phyloP scores from a whole-genome alignment of 2,113 vertebrate genomes.

The Centropus unirufus region DNA sequence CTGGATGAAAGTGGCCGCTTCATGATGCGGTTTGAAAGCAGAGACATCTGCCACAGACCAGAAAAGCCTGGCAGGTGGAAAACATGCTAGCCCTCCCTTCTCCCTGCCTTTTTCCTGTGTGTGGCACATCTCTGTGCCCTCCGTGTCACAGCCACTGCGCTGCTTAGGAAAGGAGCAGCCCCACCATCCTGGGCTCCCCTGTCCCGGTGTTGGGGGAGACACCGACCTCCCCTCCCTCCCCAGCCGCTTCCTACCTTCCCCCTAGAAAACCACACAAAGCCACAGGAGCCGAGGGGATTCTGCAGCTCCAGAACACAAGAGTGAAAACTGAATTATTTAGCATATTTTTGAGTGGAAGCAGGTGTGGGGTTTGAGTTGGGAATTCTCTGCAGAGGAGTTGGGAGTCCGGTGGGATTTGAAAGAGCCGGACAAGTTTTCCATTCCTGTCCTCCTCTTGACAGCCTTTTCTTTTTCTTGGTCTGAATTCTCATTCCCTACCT shows the following conservation, averaged over 20 bases:
- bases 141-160: fast-evolving
- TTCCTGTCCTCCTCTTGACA: not conserved
- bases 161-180: not conserved
- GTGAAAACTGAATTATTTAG: constrained; percentile 41
- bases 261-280: fast-evolving
- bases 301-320: not conserved
- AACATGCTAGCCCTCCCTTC: not conserved
- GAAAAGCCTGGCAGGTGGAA: not conserved
- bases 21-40: not conserved
- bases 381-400: not conserved
- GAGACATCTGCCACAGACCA: not conserved
- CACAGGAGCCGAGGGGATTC: not conserved
- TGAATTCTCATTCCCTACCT: not conserved
- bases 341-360: not conserved
- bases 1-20: not conserved
- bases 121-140: not conserved
- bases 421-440: not conserved
- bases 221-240: not conserved
- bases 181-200: not conserved
- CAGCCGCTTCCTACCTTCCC: not conserved
- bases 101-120: not conserved
- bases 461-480: not conserved
- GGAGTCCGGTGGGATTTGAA: not conserved
- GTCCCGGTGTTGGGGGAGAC: not conserved
- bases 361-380: not conserved